Evolutionary conservation across 2,888 invertebrate species (phyloP).

Genomic region (Steinernema carpocapsae): DNA sequence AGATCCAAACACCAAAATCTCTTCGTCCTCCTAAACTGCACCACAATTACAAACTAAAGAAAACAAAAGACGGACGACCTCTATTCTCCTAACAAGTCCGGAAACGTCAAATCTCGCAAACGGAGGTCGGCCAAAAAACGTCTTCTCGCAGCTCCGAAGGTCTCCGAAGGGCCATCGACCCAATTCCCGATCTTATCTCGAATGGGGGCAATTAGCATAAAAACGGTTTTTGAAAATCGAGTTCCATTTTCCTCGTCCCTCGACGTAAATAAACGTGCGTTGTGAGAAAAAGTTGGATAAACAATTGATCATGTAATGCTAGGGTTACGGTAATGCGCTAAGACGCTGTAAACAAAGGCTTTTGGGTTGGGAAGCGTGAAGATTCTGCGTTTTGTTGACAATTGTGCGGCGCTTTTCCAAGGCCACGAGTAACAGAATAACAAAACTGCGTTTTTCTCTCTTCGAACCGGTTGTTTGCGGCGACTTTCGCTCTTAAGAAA

Average conservation of each 20-base stretch:
- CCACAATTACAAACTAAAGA: too few relatives aligned
- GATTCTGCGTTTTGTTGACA: not conserved
- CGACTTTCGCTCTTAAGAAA: not conserved
- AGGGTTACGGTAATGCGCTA: not conserved
- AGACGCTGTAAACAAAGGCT: not conserved
- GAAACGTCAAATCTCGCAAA: too few relatives aligned
- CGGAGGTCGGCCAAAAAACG: slow-evolving; percentile 22
- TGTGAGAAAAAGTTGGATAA: not conserved
- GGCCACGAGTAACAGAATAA: slow-evolving; percentile 1
- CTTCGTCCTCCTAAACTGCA: too few relatives aligned
- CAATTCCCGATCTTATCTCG: not conserved
- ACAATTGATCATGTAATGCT: not conserved
- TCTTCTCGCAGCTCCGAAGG: too few relatives aligned
- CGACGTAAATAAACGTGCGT: not conserved
- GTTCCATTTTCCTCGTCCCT: not conserved
- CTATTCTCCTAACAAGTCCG: too few relatives aligned
- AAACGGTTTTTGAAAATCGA: not conserved
- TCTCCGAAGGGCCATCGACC: slow-evolving; percentile 15
- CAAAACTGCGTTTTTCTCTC: not conserved
- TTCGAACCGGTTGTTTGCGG: slow-evolving; percentile 3
- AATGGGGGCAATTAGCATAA: not conserved
- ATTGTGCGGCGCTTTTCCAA: not conserved
- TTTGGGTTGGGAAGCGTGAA: not conserved
- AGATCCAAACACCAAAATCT: too few relatives aligned
- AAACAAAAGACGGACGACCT: too few relatives aligned